These are phyloP conservation scores for Engystomops pustulosus DNA, from an alignment of 2,113 vertebrate species.

Conservation along the genomic window DNA sequence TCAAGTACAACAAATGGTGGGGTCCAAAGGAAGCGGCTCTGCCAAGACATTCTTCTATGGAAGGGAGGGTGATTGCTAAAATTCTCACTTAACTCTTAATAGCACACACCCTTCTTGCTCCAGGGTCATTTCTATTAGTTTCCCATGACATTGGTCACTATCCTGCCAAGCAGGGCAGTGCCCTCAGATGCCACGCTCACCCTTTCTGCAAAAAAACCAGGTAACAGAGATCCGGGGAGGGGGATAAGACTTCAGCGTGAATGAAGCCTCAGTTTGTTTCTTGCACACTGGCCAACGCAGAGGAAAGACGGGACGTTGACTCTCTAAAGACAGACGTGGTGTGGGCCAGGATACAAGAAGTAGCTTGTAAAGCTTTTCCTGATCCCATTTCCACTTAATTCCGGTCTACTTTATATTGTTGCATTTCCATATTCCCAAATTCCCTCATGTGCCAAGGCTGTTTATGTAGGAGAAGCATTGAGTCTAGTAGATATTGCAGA, in stretches of 20 bases:
- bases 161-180: too few species aligned
- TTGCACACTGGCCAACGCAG: not conserved
- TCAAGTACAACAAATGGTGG: constrained; percentile 5
- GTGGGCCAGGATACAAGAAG: not conserved
- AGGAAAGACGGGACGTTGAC: not conserved
- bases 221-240: constrained; percentile 2
- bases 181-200: not conserved
- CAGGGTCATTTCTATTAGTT: not conserved
- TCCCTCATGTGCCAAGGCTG: not conserved
- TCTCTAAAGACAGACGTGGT: not conserved
- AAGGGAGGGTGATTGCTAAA: not conserved
- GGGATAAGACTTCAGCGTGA: not conserved
- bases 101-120: not conserved
- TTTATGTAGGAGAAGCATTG: not conserved
- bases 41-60: not conserved
- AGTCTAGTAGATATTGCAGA: too few species aligned
- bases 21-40: not conserved
- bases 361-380: constrained; percentile 7
- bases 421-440: not conserved
- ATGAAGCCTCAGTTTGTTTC: not conserved
- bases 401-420: not conserved
- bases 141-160: not conserved
- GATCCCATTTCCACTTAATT: not conserved
- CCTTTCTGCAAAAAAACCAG: not conserved
- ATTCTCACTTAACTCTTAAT: not conserved